A percentile compares a stretch with the other conserved stretches of the same genome.
phyloP scores from a whole-genome alignment of 2,888 invertebrate species.

The Drosophila mercatorum region DNA sequence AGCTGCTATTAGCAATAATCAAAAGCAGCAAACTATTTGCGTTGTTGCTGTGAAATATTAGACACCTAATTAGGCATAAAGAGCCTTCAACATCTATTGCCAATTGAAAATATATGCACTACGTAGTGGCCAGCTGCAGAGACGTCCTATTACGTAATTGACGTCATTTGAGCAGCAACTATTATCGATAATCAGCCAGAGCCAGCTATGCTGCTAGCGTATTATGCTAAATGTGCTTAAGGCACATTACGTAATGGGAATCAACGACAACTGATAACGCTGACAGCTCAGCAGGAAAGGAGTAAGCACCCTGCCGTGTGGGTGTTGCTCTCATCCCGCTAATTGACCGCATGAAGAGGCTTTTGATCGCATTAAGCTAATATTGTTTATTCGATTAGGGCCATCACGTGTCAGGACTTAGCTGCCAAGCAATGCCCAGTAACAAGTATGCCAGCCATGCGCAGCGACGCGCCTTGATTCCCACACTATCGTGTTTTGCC shows the following conservation, averaged over 20 bases:
- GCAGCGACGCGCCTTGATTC: conserved; percentile 55
- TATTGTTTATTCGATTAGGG: conserved; percentile 58
- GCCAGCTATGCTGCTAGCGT: not conserved
- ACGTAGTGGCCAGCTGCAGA: not conserved
- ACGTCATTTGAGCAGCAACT: not conserved
- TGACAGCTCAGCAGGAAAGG: not conserved
- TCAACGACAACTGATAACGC: conserved; percentile 13
- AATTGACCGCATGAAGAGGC: conserved; percentile 67
- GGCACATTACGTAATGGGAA: not conserved
- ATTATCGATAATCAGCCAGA: not conserved
- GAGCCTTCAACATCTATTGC: not conserved
- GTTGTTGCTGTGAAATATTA: not conserved
- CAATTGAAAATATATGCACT: not conserved
- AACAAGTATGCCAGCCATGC: conserved; percentile 27
- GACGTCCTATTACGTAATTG: not conserved
- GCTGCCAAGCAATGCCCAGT: conserved; percentile 41
- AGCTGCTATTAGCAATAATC: not conserved
- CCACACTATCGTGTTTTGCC: conserved; percentile 71
- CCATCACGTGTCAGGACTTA: conserved; percentile 76
- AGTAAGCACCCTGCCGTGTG: not conserved
- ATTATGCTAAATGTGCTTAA: not conserved
- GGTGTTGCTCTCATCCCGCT: conserved; percentile 37
- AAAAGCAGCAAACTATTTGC: not conserved
- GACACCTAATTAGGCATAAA: not conserved
- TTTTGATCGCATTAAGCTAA: conserved; percentile 62